Base-by-base conservation (phyloP, 2,888 invertebrate genomes). In the Vesta saturnalis region DNA sequence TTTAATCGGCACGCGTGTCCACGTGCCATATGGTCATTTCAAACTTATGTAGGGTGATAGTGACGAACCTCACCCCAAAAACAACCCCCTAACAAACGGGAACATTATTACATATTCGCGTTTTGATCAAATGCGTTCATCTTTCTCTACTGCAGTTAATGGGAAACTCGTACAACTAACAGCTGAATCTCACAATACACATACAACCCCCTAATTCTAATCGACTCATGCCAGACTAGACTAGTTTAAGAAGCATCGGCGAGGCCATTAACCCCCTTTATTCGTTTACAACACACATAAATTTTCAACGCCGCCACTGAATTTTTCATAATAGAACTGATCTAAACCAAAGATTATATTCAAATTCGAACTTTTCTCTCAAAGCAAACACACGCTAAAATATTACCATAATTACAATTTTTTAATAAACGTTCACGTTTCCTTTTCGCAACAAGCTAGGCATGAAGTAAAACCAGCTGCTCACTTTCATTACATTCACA, bases 101-200 rank as follows among this genome's bases (percentile, higher is more conserved):
- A 68, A 69, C 66, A 71, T 72, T 72, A 72, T 72, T 69, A 72
- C 60, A 64, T 56, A 67, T 67, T 67, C 64, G 61, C 59, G 64
- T 68, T 71, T 43, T 52, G 64, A 68, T 62, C 56, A 67, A 71
- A 64, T 61, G 64, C 60, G 65, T 62, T 64, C 64, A 64, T 64
- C 64, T 64, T 59, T 68, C 55, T 67, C 62, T 55, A 23, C 47
- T 55, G 21, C 56, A 57, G 60, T 16, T 52, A 39, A 63, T 60
- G 39, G 64, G 66, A 67, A 59, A 49, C n/a, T 49, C 8, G 18
- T 18, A 49, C 19, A 56, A 61, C 57, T 67, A 75, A 75, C 77
- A 77, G 77, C 77, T 77, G 77, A 76, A 70, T 60, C 69, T 73
- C 64, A 74, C 74, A 72, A 75, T 65, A 72, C 12, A n/a, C 66